phyloP scores from a whole-genome alignment of 2,888 invertebrate genomes.

The Galeopsomyia nigrocyanea region DNA sequence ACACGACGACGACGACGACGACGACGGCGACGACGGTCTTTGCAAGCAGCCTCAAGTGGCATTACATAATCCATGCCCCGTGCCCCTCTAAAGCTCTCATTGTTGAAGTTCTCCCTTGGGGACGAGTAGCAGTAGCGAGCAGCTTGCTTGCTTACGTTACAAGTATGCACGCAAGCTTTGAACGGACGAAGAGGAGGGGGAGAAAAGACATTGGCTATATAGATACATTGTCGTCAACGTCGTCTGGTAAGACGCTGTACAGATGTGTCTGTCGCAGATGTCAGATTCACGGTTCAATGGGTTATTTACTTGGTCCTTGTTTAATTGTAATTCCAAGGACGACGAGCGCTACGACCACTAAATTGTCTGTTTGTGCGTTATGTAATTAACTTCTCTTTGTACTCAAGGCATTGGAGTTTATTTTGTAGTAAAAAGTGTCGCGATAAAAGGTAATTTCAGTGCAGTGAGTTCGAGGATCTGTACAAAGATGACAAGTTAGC shows the following conservation, averaged over 20 bases:
- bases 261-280: neutral
- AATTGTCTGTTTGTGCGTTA: no score
- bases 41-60: slow-evolving; percentile 28
- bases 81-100: slow-evolving; percentile 24
- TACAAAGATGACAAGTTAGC: no score
- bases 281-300: neutral
- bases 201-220: neutral
- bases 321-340: no score
- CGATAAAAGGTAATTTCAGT: no score
- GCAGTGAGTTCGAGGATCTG: no score
- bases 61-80: slow-evolving; percentile 40
- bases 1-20: slow-evolving; percentile 1
- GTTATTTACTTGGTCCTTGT: neutral
- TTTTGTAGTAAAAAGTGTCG: no score
- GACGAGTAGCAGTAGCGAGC: neutral
- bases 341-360: no score
- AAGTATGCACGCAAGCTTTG: neutral
- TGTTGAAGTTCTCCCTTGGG: neutral
- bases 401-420: no score
- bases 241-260: neutral
- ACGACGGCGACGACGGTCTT: neutral
- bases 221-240: neutral
- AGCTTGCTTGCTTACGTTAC: neutral
- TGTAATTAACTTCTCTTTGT: no score
- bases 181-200: neutral